Evolutionary conservation across 2,888 invertebrate genomes (phyloP).

Genomic region (Mantis religiosa): DNA sequence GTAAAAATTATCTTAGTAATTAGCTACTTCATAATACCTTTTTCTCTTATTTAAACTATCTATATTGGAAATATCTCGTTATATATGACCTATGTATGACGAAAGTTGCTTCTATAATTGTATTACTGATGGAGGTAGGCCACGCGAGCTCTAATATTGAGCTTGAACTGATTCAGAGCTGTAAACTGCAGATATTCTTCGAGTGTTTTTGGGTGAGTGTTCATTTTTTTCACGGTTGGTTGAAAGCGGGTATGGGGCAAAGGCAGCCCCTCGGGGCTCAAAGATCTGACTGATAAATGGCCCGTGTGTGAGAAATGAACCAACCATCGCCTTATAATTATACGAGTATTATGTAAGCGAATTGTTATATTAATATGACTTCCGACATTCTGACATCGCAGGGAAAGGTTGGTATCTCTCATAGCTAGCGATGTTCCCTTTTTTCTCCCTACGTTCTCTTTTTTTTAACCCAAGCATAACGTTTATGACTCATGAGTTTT

Average conservation of each 20-base stretch:
- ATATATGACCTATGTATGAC: too few relatives aligned
- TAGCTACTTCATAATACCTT: too few relatives aligned
- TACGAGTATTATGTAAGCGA: background rate
- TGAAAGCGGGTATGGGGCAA: background rate
- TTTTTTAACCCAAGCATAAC: background rate
- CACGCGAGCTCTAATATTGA: too few relatives aligned
- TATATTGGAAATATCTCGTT: too few relatives aligned
- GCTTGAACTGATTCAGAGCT: too few relatives aligned
- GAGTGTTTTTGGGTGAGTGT: background rate
- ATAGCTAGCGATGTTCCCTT: background rate
- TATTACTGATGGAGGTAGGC: too few relatives aligned
- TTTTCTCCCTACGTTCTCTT: background rate
- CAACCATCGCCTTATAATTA: background rate
- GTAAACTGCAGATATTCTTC: background rate
- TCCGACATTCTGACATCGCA: background rate
- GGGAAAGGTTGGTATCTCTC: background rate
- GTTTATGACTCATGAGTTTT: background rate
- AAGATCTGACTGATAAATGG: background rate
- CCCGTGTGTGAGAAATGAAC: background rate
- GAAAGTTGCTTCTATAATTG: too few relatives aligned
- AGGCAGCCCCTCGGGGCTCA: background rate
- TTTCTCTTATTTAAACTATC: too few relatives aligned
- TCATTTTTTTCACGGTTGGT: background rate
- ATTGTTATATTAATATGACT: background rate
- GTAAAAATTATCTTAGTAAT: too few relatives aligned